Evolutionary conservation across 2,888 invertebrate genomes (phyloP), one percentile per base, ranked within the genome.

Genomic region (Rotaria socialis): DNA sequence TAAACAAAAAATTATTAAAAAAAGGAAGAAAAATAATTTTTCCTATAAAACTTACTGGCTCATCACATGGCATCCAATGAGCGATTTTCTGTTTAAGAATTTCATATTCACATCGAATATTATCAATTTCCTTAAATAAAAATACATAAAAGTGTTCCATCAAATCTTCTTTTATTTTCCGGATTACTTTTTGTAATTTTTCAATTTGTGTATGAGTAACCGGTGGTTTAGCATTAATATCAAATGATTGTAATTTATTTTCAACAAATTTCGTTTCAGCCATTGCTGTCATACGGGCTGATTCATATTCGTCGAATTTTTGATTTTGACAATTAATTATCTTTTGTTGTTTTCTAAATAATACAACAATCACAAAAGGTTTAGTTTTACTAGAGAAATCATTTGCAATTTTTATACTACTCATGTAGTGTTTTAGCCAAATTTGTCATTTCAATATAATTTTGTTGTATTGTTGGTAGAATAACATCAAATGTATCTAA

Each of bases 381-480:
- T n/a, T 60, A 60, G 5, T 60, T 22, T 35, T 35, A 35, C 35
- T 35, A 35, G 35, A 35, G 35, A 35, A 35, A 19, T 43, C 24
- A 24, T n/a, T 80, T 10, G 11, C 4, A 50, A 50, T 50, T 50
- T 47, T n/a, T 80, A 80, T 47, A 35, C 24, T 80, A 80, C 80
- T 43, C n/a, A 80, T 47, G n/a, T 47, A 80, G 47, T n/a, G 47
- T 47, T 80, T 80, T 43, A 22, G 47, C 24, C 35, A 47, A 24
- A 80, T n/a, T 80, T 10, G 47, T 24, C 24, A 80, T 80, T 43
- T 80, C 80, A 14, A 80, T 19, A 47, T 80, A 80, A n/a, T 47
- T 80, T 24, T 80, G 80, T 80, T 80, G 80, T 11, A 80, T 80
- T n/a, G 80, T 80, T 47, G 80, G 80, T 43, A 80, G 8, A n/a